These are phyloP conservation scores for Junco hyemalis DNA, from an alignment of 2,113 vertebrate genomes.

Conservation along the genomic window DNA sequence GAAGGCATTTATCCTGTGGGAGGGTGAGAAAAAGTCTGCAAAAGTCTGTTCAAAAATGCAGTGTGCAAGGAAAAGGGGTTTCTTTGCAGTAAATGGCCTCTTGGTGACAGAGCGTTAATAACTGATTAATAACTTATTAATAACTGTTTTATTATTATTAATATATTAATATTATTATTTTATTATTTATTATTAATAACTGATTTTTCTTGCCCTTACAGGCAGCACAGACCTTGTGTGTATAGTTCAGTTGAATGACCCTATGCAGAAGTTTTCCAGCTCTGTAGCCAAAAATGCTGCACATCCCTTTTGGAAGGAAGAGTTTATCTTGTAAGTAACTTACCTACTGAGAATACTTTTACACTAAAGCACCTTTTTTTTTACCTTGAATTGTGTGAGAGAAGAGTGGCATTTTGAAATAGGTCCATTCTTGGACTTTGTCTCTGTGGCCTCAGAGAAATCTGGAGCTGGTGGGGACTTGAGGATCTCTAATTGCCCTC, in stretches of 20 bases:
- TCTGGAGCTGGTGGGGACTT: background rate
- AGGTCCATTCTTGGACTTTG: background rate
- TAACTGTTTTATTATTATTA: too few relatives aligned
- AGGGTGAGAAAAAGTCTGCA: background rate
- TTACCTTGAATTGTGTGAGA: background rate
- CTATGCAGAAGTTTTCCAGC: constrained; percentile 85
- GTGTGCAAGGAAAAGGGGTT: background rate
- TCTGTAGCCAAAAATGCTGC: constrained; percentile 72
- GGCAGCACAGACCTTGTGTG: constrained; percentile 78
- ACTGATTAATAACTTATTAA: background rate
- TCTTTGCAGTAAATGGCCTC: background rate
- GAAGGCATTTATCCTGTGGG: background rate
- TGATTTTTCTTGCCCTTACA: constrained; percentile 41
- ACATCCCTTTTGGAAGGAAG: constrained; percentile 86
- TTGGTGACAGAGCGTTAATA: background rate
- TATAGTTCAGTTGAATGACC: constrained; percentile 84
- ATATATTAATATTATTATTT: too few relatives aligned
- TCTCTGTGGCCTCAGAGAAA: background rate
- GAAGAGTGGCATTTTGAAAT: background rate
- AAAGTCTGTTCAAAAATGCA: background rate
- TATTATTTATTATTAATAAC: background rate
- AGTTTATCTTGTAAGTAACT: constrained; percentile 90
- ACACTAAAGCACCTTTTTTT: background rate
- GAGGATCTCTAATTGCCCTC: background rate
- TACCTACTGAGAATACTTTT: background rate